Evolutionary conservation across 2,113 vertebrate species (phyloP).

Genomic region (Regulus satrapa): DNA sequence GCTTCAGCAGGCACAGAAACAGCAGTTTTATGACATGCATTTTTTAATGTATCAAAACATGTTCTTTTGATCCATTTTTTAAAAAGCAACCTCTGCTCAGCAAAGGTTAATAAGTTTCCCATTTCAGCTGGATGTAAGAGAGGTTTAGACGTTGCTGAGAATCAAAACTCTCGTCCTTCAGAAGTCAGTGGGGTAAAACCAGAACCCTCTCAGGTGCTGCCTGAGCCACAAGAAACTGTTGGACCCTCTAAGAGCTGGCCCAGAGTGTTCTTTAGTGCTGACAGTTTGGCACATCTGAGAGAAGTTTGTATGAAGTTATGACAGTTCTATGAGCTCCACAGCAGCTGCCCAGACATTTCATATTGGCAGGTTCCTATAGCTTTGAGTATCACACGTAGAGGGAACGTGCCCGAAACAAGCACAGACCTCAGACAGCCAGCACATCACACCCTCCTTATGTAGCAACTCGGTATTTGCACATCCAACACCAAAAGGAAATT

Average conservation of each 20-base stretch:
- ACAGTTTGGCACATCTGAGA: not conserved
- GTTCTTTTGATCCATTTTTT: not conserved
- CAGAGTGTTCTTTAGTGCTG: not conserved
- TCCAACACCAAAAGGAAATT: not conserved
- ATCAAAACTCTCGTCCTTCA: not conserved
- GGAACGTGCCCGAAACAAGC: not conserved
- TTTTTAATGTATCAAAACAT: slow-evolving; percentile 38
- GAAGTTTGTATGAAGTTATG: not conserved
- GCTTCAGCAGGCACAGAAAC: not conserved
- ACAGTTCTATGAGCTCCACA: not conserved
- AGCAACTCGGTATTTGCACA: not conserved
- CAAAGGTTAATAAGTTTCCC: not conserved
- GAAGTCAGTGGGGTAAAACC: not conserved
- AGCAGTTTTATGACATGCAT: not conserved
- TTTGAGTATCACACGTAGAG: not conserved
- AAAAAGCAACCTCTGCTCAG: not conserved
- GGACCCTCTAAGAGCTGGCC: not conserved
- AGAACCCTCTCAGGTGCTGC: not conserved
- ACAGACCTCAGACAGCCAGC: not conserved
- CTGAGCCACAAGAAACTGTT: not conserved
- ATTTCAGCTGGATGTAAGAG: not conserved
- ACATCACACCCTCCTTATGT: not conserved
- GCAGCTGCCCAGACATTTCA: not conserved
- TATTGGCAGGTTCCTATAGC: not conserved
- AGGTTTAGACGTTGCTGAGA: not conserved